Conservation (phyloP, 2,888 invertebrate genomes). For the Synanthedon myopaeformis region DNA sequence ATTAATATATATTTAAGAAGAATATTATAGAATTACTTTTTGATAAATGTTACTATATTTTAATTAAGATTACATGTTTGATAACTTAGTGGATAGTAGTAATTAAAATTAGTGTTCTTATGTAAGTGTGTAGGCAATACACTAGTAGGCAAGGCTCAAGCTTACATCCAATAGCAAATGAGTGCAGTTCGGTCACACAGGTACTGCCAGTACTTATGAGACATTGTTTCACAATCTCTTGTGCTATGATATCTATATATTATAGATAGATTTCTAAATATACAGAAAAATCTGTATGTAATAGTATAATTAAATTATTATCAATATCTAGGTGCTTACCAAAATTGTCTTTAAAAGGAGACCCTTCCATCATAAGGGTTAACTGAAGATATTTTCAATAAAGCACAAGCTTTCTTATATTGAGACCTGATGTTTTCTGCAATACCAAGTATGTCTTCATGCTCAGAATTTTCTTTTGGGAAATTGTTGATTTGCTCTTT, state of each 20-base stretch:
- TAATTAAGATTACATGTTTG: no score
- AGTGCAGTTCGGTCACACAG: no score
- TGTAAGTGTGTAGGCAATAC: no score
- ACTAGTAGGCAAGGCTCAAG: no score
- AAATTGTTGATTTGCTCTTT: conserved; percentile 72
- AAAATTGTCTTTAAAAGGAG: conserved; percentile 62
- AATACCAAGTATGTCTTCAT: conserved; percentile 73
- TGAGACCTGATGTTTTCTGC: conserved; percentile 75
- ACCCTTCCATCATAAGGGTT: conserved; percentile 71
- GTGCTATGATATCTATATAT: not conserved
- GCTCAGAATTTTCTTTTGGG: conserved; percentile 74
- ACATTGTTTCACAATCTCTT: no score
- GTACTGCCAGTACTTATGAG: no score
- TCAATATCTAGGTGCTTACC: not conserved
- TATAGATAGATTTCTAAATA: not conserved
- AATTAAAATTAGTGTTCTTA: no score
- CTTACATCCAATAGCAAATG: no score
- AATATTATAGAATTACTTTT: no score
- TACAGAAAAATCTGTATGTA: not conserved
- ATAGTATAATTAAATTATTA: not conserved
- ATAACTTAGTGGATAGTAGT: no score
- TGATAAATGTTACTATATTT: no score
- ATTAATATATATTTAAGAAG: no score
- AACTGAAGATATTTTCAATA: conserved; percentile 71
- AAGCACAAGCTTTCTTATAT: conserved; percentile 77